Evolutionary conservation across 30 jellyfish, hydroid and myxozoan species (phyloP).

Genomic region (Turritopsis rubra): DNA sequence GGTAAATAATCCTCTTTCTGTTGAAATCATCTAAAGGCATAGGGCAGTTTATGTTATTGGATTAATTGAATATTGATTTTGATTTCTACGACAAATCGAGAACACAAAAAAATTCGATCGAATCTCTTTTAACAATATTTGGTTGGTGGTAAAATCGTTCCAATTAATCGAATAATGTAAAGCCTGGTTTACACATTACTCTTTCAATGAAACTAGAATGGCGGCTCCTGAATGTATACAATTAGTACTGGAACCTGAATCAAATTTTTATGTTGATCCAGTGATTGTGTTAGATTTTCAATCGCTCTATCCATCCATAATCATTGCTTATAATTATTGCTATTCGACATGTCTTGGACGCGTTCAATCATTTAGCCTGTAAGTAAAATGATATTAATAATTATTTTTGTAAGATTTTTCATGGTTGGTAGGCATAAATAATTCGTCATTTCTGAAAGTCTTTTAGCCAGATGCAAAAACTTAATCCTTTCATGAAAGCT

Average conservation of each 20-base stretch:
- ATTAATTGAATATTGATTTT: too few species aligned
- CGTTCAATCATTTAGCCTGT: conserved; percentile 61
- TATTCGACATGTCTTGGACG: conserved; percentile 94
- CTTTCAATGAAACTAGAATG: conserved; percentile 47
- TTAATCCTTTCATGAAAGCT: neutral
- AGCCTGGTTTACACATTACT: neutral
- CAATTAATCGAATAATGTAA: too few species aligned
- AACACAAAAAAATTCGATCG: neutral
- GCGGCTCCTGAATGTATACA: conserved; percentile 97
- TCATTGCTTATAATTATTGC: conserved; percentile 95
- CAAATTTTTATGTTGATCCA: conserved; percentile 85
- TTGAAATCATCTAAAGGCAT: neutral
- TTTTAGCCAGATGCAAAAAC: too few species aligned
- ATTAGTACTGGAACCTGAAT: conserved; percentile 95
- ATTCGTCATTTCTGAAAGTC: too few species aligned
- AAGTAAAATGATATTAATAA: too few species aligned
- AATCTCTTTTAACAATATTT: too few species aligned
- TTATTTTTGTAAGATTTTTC: too few species aligned
- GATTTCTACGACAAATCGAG: too few species aligned
- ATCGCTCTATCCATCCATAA: conserved; percentile 93
- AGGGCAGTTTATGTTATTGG: too few species aligned
- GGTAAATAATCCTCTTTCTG: neutral
- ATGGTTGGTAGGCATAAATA: too few species aligned
- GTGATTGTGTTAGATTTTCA: conserved; percentile 93
- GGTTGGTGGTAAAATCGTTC: too few species aligned